Evolutionary conservation across 2,888 invertebrate genomes (phyloP).

Genomic region (Leptinotarsa rubiginosa): DNA sequence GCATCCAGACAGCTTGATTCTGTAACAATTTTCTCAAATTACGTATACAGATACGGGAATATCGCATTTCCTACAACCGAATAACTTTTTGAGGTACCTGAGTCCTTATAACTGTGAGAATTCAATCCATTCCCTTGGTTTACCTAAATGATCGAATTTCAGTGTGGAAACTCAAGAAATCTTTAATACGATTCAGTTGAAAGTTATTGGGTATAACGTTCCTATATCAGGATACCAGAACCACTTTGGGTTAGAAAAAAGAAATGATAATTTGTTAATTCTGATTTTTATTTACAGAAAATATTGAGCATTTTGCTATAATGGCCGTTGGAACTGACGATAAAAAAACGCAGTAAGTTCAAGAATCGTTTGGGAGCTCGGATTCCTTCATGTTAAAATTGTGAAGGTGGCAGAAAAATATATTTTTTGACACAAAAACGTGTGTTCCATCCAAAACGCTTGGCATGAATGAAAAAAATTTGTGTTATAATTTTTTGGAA

Average conservation of each 20-base stretch:
- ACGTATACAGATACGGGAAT: background rate
- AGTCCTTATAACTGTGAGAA: slow-evolving; percentile 20
- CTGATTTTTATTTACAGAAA: too few relatives aligned
- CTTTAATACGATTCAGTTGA: too few relatives aligned
- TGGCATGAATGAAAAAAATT: too few relatives aligned
- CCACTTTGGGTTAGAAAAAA: background rate
- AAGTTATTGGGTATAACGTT: background rate
- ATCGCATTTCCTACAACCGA: background rate
- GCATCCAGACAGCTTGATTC: background rate
- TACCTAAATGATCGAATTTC: background rate
- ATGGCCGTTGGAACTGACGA: too few relatives aligned
- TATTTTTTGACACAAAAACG: too few relatives aligned
- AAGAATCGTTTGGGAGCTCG: too few relatives aligned
- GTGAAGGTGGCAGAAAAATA: too few relatives aligned
- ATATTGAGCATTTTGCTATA: too few relatives aligned
- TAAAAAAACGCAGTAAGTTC: too few relatives aligned
- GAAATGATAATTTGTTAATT: background rate
- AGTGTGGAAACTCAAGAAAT: background rate
- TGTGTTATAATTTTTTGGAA: too few relatives aligned
- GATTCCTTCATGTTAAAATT: too few relatives aligned
- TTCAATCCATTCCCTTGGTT: background rate
- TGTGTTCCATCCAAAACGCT: too few relatives aligned
- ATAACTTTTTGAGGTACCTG: slow-evolving; percentile 16
- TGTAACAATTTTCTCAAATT: slow-evolving; percentile 6
- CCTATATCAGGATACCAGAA: background rate